Base-by-base conservation (phyloP, 1,140 invertebrate genomes). In the Nixonia krombeini region DNA sequence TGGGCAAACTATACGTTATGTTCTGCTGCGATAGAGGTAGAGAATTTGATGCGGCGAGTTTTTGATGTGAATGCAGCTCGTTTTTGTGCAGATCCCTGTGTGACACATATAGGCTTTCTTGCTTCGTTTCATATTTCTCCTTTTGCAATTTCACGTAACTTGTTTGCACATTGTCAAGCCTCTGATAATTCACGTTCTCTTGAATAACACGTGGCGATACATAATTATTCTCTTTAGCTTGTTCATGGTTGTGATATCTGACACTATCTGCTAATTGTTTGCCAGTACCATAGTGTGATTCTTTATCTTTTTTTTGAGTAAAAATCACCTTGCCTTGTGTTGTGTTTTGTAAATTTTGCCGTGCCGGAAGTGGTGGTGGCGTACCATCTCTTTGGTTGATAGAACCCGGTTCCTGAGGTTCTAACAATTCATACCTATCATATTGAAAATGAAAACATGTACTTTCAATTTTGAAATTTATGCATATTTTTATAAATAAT, bases 401-500 rank as follows among this genome's bases (percentile, higher is more conserved):
- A 4, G 46, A 35, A 13, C 84, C 78, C 17, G 80, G 75, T 38
- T 86, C 84, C 25, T 83, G 81, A 1, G 79, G 71, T 41, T 89
- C 88, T 18, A 86, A 55, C 23, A 88, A 76, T 53, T 90, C 88
- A 62, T 89, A 89, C 83, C 82, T 83, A 23, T n/a, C n/a, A n/a
- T n/a, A n/a, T n/a, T n/a, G n/a, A n/a, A n/a, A n/a, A n/a, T n/a
- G n/a, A n/a, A n/a, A n/a, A n/a, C n/a, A n/a, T n/a, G n/a, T n/a
- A n/a, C n/a, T n/a, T n/a, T n/a, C n/a, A n/a, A n/a, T n/a, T n/a
- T n/a, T n/a, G n/a, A n/a, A n/a, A n/a, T n/a, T n/a, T n/a, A n/a
- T n/a, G n/a, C n/a, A n/a, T n/a, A n/a, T n/a, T n/a, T n/a, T n/a
- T n/a, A 0, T 70, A 33, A 9, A 52, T 5, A 31, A 46, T 35